Evolutionary conservation across 2,888 invertebrate genomes (phyloP).

Genomic region (Caenorhabditis sulstoni): DNA sequence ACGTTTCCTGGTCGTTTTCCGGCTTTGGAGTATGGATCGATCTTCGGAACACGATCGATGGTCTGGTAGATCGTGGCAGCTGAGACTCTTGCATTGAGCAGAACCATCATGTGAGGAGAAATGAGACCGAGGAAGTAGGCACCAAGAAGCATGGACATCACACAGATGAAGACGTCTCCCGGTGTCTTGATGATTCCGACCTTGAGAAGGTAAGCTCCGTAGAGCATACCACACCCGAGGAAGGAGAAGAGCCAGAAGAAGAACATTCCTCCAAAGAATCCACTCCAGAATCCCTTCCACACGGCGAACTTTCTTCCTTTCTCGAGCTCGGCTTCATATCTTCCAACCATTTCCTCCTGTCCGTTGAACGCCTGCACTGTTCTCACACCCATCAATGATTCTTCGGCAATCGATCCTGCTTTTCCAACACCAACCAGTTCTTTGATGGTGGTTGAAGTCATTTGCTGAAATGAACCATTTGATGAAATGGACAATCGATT

Average conservation of each 20-base stretch:
- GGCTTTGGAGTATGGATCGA: conserved; percentile 69
- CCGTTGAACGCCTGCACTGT: conserved; percentile 75
- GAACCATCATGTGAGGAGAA: conserved; percentile 71
- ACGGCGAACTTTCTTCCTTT: conserved; percentile 67
- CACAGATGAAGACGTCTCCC: conserved; percentile 76
- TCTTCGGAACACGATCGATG: conserved; percentile 70
- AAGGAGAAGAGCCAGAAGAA: conserved; percentile 72
- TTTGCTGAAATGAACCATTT: conserved; percentile 64
- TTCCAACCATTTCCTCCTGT: conserved; percentile 70
- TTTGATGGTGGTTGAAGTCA: conserved; percentile 67
- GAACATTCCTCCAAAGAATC: conserved; percentile 72
- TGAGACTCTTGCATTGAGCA: conserved; percentile 68
- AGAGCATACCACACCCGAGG: conserved; percentile 69
- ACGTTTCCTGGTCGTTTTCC: conserved; percentile 57
- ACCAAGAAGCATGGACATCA: conserved; percentile 73
- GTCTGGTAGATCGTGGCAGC: conserved; percentile 69
- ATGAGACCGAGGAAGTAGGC: conserved; percentile 71
- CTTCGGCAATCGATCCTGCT: conserved; percentile 74
- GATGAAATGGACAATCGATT: background rate
- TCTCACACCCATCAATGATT: conserved; percentile 71
- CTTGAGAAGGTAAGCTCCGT: conserved; percentile 70
- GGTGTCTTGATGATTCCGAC: conserved; percentile 65
- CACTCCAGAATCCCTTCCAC: conserved; percentile 74
- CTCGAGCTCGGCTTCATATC: conserved; percentile 58
- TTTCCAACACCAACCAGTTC: conserved; percentile 68